These are phyloP conservation scores for Strigamia maritima DNA, from an alignment of 2,888 invertebrate species.

Conservation along the genomic window DNA sequence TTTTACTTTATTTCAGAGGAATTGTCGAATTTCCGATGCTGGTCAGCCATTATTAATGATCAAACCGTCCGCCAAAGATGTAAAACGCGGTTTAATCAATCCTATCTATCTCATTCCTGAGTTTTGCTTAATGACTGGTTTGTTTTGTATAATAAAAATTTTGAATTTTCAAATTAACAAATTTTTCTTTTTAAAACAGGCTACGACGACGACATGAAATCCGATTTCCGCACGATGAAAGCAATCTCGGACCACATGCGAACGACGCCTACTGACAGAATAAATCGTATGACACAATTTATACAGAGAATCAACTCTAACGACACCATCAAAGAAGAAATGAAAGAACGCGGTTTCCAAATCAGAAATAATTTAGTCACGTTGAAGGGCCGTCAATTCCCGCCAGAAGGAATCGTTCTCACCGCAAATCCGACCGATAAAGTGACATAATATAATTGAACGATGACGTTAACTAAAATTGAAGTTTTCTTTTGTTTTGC, in stretches of 20 bases:
- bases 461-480: neutral
- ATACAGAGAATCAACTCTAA: slow-evolving; percentile 52
- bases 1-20: too few species aligned
- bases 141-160: too few species aligned
- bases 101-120: slow-evolving; percentile 76
- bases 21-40: slow-evolving; percentile 50
- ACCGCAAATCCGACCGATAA: neutral
- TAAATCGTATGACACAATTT: slow-evolving; percentile 65
- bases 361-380: slow-evolving; percentile 63
- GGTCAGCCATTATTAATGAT: slow-evolving; percentile 78
- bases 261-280: slow-evolving; percentile 65
- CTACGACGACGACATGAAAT: slow-evolving; percentile 57
- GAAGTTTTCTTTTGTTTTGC: neutral
- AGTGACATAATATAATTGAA: neutral
- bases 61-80: slow-evolving; percentile 61
- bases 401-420: slow-evolving; percentile 56
- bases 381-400: slow-evolving; percentile 66
- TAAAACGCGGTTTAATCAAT: slow-evolving; percentile 68
- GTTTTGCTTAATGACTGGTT: slow-evolving; percentile 70
- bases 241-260: slow-evolving; percentile 71
- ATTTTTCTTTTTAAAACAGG: too few species aligned
- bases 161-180: too few species aligned
- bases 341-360: slow-evolving; percentile 70
- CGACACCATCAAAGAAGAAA: slow-evolving; percentile 57
- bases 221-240: slow-evolving; percentile 64